Percentiles rank a stretch among this genome's conserved stretches.
phyloP scores from a whole-genome alignment of 2,113 vertebrate genomes.

The Melanerpes formicivorus region DNA sequence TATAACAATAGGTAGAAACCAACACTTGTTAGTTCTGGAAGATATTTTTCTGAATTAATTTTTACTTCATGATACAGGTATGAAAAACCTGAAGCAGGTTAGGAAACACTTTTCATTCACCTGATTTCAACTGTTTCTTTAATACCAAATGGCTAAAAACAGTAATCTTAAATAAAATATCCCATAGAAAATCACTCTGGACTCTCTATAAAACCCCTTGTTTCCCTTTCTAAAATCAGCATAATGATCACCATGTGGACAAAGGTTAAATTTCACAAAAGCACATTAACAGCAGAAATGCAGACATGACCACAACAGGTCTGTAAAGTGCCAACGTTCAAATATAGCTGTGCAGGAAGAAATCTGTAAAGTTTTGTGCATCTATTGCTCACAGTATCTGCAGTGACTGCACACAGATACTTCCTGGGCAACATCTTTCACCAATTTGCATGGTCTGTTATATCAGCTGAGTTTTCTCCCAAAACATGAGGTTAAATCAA shows the following conservation, averaged over 20 bases:
- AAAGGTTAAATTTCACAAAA: neutral
- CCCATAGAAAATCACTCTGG: neutral
- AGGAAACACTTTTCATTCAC: neutral
- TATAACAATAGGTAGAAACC: neutral
- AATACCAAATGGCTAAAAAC: neutral
- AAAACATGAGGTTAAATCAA: conserved; percentile 43
- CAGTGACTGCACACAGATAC: neutral
- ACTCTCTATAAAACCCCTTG: neutral
- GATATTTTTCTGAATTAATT: neutral
- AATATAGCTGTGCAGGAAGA: neutral
- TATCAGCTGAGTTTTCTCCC: conserved; percentile 5
- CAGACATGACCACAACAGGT: neutral
- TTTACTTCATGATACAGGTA: neutral
- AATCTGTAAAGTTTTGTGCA: neutral
- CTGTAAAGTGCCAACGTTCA: conserved; percentile 1
- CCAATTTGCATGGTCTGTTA: conserved; percentile 34
- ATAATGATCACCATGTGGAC: neutral
- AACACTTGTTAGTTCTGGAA: neutral
- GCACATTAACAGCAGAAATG: neutral
- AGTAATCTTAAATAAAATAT: neutral
- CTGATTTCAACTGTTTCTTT: neutral
- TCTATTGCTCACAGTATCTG: neutral
- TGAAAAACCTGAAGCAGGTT: neutral
- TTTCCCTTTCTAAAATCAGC: neutral
- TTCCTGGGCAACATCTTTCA: conserved; percentile 20